phyloP scores from a whole-genome alignment of 1,140 invertebrate species.

The Sipha flava region DNA sequence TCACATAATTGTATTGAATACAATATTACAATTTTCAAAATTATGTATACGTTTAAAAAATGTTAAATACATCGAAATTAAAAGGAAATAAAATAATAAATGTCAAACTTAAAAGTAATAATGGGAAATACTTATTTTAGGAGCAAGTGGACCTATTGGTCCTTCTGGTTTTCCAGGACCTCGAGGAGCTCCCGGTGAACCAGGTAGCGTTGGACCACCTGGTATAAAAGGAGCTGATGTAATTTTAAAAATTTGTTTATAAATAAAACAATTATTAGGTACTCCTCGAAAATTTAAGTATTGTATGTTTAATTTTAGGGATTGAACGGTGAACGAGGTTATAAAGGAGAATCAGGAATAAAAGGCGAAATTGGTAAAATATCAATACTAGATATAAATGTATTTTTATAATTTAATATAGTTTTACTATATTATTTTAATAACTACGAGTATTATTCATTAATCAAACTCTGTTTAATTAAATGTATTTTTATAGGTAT shows the following conservation, averaged over 20 bases:
- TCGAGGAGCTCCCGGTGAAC: conserved; percentile 55
- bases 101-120: neutral
- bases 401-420: neutral
- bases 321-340: conserved; percentile 38
- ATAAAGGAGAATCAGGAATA: conserved; percentile 40
- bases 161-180: conserved; percentile 55
- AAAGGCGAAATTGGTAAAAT: conserved; percentile 54
- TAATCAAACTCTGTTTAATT: neutral
- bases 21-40: too few species aligned
- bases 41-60: too few species aligned
- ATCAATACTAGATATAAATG: neutral
- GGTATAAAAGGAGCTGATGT: conserved; percentile 55
- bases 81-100: neutral
- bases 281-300: too few species aligned
- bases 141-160: conserved; percentile 51
- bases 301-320: conserved; percentile 25
- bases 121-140: neutral
- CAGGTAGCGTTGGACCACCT: conserved; percentile 59
- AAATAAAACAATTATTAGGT: too few species aligned
- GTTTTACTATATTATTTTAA: neutral
- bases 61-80: neutral
- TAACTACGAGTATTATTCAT: too few species aligned
- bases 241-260: too few species aligned
- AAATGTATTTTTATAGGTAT: conserved; percentile 47
- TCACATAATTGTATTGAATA: too few species aligned